Evolutionary conservation across 2,113 vertebrate genomes (phyloP).

Genomic region (Spheniscus mendiculus): DNA sequence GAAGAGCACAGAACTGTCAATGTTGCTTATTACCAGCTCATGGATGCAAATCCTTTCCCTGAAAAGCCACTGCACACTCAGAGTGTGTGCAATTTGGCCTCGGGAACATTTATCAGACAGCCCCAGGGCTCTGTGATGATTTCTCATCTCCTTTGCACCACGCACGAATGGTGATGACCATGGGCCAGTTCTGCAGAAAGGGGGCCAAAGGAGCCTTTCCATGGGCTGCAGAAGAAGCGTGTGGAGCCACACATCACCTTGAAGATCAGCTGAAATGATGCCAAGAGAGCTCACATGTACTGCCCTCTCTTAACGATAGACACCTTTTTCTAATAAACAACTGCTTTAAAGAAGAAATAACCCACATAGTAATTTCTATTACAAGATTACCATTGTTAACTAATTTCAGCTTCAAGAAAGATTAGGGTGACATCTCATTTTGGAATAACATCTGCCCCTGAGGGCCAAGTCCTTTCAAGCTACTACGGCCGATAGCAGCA

Average conservation of each 20-base stretch:
- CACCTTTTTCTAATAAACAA: not conserved
- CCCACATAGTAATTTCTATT: not conserved
- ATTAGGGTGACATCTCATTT: not conserved
- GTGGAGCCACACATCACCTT: not conserved
- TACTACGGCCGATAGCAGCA: fast-evolving
- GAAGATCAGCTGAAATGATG: not conserved
- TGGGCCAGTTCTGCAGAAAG: not conserved
- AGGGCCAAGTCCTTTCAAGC: not conserved
- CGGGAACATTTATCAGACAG: not conserved
- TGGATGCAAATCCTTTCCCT: not conserved
- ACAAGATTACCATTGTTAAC: not conserved
- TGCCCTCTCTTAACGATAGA: fast-evolving
- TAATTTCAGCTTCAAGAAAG: not conserved
- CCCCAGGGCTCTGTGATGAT: not conserved
- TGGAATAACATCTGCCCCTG: not conserved
- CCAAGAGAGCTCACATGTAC: not conserved
- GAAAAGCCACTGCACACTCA: not conserved
- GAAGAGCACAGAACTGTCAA: not conserved
- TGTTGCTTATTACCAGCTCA: fast-evolving
- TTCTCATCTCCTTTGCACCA: not conserved
- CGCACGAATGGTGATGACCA: not conserved
- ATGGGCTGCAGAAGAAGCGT: not conserved
- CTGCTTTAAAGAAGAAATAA: not conserved
- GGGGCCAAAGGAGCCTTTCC: not conserved
- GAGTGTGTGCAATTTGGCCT: fast-evolving